Conservation (phyloP, 2,797 vertebrate genomes). For the Meda fulgida region DNA sequence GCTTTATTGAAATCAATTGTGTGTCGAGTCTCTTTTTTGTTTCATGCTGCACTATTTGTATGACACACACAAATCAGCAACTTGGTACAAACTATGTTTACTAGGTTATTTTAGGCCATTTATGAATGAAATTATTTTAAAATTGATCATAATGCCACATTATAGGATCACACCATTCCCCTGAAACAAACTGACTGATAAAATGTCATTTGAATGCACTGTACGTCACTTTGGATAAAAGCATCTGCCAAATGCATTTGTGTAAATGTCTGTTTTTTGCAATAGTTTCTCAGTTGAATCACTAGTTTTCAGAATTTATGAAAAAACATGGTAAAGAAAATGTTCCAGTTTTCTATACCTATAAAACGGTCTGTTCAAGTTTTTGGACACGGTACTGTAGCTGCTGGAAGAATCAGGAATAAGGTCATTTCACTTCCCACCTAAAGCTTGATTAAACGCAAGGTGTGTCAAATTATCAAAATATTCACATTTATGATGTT, state of each 20-base stretch:
- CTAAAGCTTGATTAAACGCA: slow-evolving; percentile 15
- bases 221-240: background rate
- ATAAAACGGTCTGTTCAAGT: slow-evolving; percentile 6
- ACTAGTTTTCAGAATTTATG: background rate
- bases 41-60: background rate
- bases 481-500: background rate
- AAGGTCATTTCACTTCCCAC: slow-evolving; percentile 3
- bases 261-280: background rate
- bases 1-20: background rate
- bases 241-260: slow-evolving; percentile 9
- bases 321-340: slow-evolving; percentile 5
- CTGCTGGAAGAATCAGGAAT: slow-evolving; percentile 32
- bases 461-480: background rate
- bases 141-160: background rate
- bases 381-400: background rate
- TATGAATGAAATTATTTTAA: background rate
- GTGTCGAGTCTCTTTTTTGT: background rate
- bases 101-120: background rate
- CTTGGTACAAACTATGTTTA: background rate
- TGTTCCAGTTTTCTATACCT: background rate
- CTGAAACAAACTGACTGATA: background rate
- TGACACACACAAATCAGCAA: background rate
- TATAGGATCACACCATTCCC: background rate
- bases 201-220: background rate
- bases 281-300: background rate